These are phyloP conservation scores for Acanthaster planci DNA, from an alignment of 35 echinoderm and acorn worm species.

Conservation along the genomic window DNA sequence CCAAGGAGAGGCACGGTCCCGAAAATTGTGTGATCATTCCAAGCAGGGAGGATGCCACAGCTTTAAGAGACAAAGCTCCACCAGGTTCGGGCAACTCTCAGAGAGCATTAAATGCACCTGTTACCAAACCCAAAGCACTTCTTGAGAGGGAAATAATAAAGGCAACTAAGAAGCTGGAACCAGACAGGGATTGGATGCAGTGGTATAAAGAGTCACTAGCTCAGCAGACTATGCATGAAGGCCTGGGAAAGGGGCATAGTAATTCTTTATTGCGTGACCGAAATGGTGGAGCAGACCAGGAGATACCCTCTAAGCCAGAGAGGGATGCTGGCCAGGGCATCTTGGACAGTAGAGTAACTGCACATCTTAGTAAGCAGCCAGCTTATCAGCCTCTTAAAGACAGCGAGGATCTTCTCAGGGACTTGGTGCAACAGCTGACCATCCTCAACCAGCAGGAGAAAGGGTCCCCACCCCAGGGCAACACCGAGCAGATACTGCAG, in stretches of 20 bases:
- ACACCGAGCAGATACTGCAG: not conserved
- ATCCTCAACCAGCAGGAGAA: slow-evolving; percentile 5
- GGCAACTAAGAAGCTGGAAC: not conserved
- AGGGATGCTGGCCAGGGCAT: too few relatives aligned
- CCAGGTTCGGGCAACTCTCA: not conserved
- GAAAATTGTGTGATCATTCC: not conserved
- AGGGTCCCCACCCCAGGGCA: not conserved
- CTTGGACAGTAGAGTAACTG: too few relatives aligned
- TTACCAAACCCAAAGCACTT: too few relatives aligned
- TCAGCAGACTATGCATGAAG: not conserved
- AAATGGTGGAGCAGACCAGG: not conserved
- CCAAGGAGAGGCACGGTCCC: not conserved
- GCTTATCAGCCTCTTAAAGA: not conserved
- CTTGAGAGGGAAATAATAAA: not conserved
- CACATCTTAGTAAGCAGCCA: not conserved
- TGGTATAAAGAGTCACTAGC: not conserved
- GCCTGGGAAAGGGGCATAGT: not conserved
- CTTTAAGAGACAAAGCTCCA: not conserved
- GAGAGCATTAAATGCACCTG: not conserved
- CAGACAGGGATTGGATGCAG: not conserved
- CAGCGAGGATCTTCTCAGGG: slow-evolving; percentile 6
- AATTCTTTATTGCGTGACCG: not conserved
- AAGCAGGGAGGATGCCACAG: not conserved
- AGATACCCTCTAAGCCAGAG: not conserved
- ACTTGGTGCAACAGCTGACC: slow-evolving; percentile 8